These are phyloP conservation scores for Papilio aristodemus DNA, from an alignment of 1,140 invertebrate genomes.

Conservation along the genomic window DNA sequence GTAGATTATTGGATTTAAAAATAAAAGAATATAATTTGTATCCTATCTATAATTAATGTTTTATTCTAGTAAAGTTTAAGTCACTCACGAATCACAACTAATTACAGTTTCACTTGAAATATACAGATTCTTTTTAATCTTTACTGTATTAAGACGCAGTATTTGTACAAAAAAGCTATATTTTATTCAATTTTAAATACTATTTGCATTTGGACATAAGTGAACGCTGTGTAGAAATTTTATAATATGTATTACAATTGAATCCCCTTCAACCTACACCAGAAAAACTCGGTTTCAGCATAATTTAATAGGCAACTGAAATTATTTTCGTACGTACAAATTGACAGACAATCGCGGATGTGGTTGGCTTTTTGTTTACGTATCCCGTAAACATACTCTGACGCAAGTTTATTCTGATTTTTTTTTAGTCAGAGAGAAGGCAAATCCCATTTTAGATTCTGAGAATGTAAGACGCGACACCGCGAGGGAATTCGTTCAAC, in stretches of 20 bases:
- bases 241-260: constrained; percentile 4
- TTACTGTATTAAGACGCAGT: too few species aligned
- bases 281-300: constrained; percentile 2
- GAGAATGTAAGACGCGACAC: constrained; percentile 21
- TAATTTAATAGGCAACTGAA: constrained; percentile 32
- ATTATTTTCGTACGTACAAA: constrained; percentile 37
- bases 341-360: constrained; percentile 51
- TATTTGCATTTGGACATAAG: too few species aligned
- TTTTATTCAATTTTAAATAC: too few species aligned
- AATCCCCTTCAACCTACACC: constrained; percentile 4
- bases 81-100: too few species aligned
- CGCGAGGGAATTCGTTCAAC: constrained; percentile 11
- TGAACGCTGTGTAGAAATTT: too few species aligned
- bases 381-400: constrained; percentile 48
- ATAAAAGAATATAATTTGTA: too few species aligned
- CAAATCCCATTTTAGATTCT: constrained; percentile 35
- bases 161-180: too few species aligned
- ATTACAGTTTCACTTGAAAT: too few species aligned
- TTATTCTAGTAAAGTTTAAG: too few species aligned
- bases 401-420: constrained; percentile 44
- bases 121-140: too few species aligned
- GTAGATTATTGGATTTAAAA: too few species aligned
- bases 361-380: constrained; percentile 56
- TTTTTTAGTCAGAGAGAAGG: constrained; percentile 30
- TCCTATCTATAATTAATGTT: too few species aligned